Conservation (phyloP, 1,140 invertebrate species). For the Drosophila serrata region DNA sequence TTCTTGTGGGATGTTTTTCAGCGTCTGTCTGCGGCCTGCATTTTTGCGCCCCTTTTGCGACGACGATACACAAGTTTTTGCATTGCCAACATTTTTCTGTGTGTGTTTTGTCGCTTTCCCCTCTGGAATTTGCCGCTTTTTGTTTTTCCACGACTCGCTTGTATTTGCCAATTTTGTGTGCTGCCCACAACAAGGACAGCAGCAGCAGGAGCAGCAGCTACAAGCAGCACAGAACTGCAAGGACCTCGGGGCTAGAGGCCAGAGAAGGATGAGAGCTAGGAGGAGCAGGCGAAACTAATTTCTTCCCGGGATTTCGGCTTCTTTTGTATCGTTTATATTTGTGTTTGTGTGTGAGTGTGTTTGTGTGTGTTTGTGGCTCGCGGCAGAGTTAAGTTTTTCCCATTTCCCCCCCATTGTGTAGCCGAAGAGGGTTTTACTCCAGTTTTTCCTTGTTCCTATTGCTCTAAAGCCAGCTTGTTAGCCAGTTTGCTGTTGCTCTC, state of each 20-base stretch:
- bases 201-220: slow-evolving; percentile 18
- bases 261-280: slow-evolving; percentile 13
- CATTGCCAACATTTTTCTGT: slow-evolving; percentile 63
- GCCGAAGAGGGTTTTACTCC: slow-evolving; percentile 50
- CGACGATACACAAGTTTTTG: slow-evolving; percentile 64
- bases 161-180: slow-evolving; percentile 56
- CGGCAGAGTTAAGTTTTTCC: slow-evolving; percentile 75
- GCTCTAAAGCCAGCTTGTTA: slow-evolving; percentile 62
- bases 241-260: slow-evolving; percentile 33
- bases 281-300: slow-evolving; percentile 68
- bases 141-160: slow-evolving; percentile 28
- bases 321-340: slow-evolving; percentile 46
- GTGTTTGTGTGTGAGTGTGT: slow-evolving; percentile 43
- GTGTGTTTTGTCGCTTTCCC: slow-evolving; percentile 36
- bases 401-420: slow-evolving; percentile 57
- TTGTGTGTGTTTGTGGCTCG: slow-evolving; percentile 61
- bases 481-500: slow-evolving; percentile 48
- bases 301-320: slow-evolving; percentile 66
- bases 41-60: slow-evolving; percentile 55
- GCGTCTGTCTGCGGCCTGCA: slow-evolving; percentile 77
- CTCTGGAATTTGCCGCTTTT: slow-evolving; percentile 43
- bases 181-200: slow-evolving; percentile 46
- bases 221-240: slow-evolving; percentile 42
- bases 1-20: slow-evolving; percentile 49
- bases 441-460: slow-evolving; percentile 53